Evolutionary conservation across 2,113 vertebrate genomes (phyloP), one percentile per base, ranked within the genome.

Genomic region (Neogale vison): DNA sequence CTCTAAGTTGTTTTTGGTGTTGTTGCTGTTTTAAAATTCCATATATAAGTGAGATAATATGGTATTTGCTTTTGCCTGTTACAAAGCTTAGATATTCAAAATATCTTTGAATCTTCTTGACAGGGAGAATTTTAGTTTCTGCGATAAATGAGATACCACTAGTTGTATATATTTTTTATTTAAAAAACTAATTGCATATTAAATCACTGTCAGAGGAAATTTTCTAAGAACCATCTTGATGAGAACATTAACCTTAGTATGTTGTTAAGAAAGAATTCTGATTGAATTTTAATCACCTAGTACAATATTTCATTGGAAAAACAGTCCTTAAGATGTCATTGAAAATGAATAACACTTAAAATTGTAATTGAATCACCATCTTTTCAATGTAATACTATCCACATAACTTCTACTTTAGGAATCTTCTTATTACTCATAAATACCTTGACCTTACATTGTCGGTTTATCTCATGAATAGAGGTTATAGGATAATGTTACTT

Each of bases 311-410:
- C 29, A 71, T 86, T 84, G 80, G 24, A 55, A 77, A 94, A 93
- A 77, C 3, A 65, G 14, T 24, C 39, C 29, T 97, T 23, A 72
- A 74, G 61, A 94, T 86, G 83, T 77, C 80, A 95, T 31, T 97
- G 90, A 94, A 86, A 96, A 83, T 31, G 31, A 92, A 39, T 76
- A 92, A 29, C 31, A 55, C 36, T 69, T 90, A 65, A 34, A 79
- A 90, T 52, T 92, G 31, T 88, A 90, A 94, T 94, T 59, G 90
- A 80, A 96, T 94, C 47, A 74, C 4, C 55, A 52, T 63, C 11
- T 87, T 95, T 95, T 59, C 31, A 59, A 52, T 59, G 31, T 79
- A 77, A 65, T 80, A 86, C 29, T 87, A 61, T 72, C 18, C 79
- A 80, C 55, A 79, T 92, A 87, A 59, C 9, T 67, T 92, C 74